phyloP scores from a whole-genome alignment of 2,888 invertebrate genomes.

The Mamestra brassicae region DNA sequence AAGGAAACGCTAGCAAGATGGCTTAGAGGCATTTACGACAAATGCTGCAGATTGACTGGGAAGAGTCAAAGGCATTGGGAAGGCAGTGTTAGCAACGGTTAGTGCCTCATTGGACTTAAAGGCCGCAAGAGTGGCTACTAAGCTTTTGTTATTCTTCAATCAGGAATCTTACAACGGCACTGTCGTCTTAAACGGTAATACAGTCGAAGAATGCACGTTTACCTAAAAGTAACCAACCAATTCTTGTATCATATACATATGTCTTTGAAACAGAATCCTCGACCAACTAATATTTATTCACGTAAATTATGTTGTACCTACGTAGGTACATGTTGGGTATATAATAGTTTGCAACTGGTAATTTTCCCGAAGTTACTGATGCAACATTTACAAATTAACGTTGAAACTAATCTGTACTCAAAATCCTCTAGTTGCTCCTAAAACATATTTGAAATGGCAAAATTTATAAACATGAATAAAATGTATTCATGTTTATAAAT shows the following conservation, averaged over 20 bases:
- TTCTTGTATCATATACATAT: neutral
- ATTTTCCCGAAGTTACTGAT: slow-evolving; percentile 29
- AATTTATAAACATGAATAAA: neutral
- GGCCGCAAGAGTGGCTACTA: too few species aligned
- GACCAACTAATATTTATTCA: neutral
- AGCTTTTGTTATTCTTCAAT: neutral
- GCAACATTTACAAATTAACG: slow-evolving; percentile 29
- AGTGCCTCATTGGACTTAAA: too few species aligned
- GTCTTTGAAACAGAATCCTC: neutral
- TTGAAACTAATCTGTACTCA: slow-evolving; percentile 17
- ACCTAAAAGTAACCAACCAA: neutral
- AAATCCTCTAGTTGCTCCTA: neutral
- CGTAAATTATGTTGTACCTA: too few species aligned
- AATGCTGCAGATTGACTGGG: too few species aligned
- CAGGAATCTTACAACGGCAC: neutral
- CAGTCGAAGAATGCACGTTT: too few species aligned
- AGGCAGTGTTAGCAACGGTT: too few species aligned
- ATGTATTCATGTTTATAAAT: too few species aligned
- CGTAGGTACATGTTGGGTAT: too few species aligned
- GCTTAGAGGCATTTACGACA: too few species aligned
- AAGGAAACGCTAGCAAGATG: too few species aligned
- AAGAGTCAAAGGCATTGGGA: too few species aligned
- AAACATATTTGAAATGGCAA: slow-evolving; percentile 1
- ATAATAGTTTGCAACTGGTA: slow-evolving; percentile 9
- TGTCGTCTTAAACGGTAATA: neutral